Base-by-base conservation (phyloP, 2,797 vertebrate species). In the Loriculus beryllinus region DNA sequence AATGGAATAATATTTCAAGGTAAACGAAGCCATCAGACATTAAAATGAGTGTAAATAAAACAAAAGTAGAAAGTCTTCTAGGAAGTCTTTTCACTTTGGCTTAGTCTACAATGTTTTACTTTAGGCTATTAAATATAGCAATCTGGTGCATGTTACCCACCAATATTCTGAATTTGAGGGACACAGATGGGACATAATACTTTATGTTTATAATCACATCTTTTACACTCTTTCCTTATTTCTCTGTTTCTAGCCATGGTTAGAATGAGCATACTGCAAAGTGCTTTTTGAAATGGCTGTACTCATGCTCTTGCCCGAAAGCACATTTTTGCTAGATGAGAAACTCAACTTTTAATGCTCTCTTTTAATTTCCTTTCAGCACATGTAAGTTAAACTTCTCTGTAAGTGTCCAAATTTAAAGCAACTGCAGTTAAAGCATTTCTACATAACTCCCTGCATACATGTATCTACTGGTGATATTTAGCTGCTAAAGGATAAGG, bases 321-420 rank as follows among this genome's bases (percentile, higher is more conserved):
- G 12, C 11, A 89, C 43, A 56, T 75, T 85, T 94, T 92, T 94
- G 56, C 71, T 93, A 40, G 33, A 78, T 78, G 69, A 93, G 64
- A 76, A 87, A 89, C 16, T 9, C 3, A 48, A 6, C 40, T 83
- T 90, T 81, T 81, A 91, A 71, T 25, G 13, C 63, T 80, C n/a
- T 84, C 22, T 62, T 90, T 77, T 82, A 65, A 87, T 89, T 94
- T 93, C 65, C 54, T 92, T 85, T 89, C 60, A 91, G 64, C 52
- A 85, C n/a, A 33, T 21, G 8, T 72, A 82, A 93, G 25, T 71
- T 54, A 94, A 78, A 57, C 18, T 37, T 62, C n/a, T 90, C 59
- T 77, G 28, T 69, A 80, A 92, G 71, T 45, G 47, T 62, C 54
- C 37, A 77, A 51, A 79, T 92, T 93, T 93, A 78, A 43, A 78